Evolutionary conservation across 64 coral and sea anemone genomes (phyloP).

Genomic region (Porites australiensis): DNA sequence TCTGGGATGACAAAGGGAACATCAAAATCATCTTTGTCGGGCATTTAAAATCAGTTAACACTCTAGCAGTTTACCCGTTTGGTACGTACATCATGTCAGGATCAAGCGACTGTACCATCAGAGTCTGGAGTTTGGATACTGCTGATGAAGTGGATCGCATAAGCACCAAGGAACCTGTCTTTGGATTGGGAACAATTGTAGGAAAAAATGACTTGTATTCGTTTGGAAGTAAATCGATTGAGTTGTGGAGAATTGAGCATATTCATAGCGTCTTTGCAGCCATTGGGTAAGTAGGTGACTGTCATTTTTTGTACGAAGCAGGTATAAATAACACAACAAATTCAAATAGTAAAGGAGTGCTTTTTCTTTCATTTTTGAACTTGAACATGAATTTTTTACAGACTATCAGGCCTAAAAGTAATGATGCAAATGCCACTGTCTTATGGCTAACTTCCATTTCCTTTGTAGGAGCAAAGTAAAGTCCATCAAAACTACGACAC

Average conservation of each 20-base stretch:
- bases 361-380: too few relatives aligned
- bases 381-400: too few relatives aligned
- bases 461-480: constrained; percentile 83
- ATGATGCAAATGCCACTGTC: too few relatives aligned
- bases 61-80: constrained; percentile 89
- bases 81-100: constrained; percentile 94
- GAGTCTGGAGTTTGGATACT: constrained; percentile 96
- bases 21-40: constrained; percentile 95
- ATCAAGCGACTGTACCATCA: constrained; percentile 83
- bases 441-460: neutral
- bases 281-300: constrained; percentile 61
- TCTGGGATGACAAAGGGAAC: constrained; percentile 93
- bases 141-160: constrained; percentile 96
- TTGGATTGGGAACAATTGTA: constrained; percentile 77
- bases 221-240: constrained; percentile 67
- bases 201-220: constrained; percentile 94
- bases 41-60: constrained; percentile 88
- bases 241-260: constrained; percentile 96
- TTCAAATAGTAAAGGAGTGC: too few relatives aligned
- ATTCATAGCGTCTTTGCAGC: constrained; percentile 85
- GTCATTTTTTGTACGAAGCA: too few relatives aligned
- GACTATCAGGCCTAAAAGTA: too few relatives aligned
- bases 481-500: constrained; percentile 83
- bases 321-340: too few relatives aligned
- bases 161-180: constrained; percentile 62